Conservation (phyloP, 2,797 vertebrate genomes). For the Nothura maculosa region DNA sequence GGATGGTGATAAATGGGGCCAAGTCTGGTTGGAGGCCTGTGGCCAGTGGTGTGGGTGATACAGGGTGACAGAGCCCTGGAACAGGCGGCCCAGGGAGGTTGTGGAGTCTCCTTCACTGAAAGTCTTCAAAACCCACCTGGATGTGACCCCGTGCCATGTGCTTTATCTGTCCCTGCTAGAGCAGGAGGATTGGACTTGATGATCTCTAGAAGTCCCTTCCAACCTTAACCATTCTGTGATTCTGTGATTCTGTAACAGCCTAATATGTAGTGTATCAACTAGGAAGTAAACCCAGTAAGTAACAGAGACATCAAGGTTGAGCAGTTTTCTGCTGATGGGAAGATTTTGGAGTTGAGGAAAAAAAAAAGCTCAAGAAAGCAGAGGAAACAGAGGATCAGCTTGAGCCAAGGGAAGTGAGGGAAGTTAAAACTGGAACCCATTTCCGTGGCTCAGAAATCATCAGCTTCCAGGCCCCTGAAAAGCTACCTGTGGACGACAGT, state of each 20-base stretch:
- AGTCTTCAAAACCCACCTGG: no score
- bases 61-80: no score
- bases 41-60: no score
- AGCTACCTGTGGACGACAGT: background rate
- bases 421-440: background rate
- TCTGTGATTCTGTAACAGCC: background rate
- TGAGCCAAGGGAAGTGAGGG: background rate
- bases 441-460: background rate
- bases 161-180: no score
- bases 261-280: background rate
- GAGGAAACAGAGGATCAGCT: background rate
- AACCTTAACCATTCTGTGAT: no score
- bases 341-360: background rate
- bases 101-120: no score
- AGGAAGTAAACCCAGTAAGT: background rate
- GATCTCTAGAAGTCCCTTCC: no score
- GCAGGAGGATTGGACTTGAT: no score
- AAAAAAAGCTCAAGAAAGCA: background rate
- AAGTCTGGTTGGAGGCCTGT: no score
- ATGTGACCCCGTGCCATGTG: no score
- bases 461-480: background rate
- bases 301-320: background rate
- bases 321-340: background rate
- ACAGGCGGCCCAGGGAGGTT: no score
- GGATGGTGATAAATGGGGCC: no score